Base-by-base conservation (phyloP, 2,113 vertebrate genomes). In the Ellobius talpinus region DNA sequence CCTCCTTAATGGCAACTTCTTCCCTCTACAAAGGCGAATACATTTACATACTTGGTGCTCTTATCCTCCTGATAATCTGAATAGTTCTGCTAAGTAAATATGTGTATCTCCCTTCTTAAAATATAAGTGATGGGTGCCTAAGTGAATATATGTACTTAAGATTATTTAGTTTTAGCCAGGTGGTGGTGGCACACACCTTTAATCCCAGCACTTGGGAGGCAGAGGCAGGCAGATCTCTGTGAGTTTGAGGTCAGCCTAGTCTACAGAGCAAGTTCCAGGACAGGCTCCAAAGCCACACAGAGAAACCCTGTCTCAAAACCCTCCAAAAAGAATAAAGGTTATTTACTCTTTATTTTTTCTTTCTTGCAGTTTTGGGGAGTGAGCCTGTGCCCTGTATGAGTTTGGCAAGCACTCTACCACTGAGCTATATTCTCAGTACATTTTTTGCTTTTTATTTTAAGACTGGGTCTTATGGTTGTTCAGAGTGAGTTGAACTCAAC, bases 1-100 rank as follows among this genome's bases (percentile, higher is more conserved):
- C 39, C 42, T 86, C 33, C 39, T 78, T 85, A 90, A 74, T 47
- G 36, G 31, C 11, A 84, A 26, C 36, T 1, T 84, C 11, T 81
- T 14, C 77, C 0, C 42, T 70, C 45, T 33, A 26, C 77, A 93
- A 68, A 95, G 17, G 42, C 76, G 73, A 96, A 88, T 2, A 58
- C 9, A 65, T 92, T 68, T 26, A 42, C 73, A 95, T 39, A 78
- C 39, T 87, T 84, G 21, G 39, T 73, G 19, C 92, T 90, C 81
- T 85, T 68, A 74, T 68, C 91, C 78, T n/a, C 52, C 24, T 84
- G 21, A 70, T 95, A 42, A 82, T 72, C 90, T 96, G 91, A 65
- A 84, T n/a, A 9, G 6, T 77, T 76, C 8, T 70, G 63, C 39
- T 79, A 86, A 39, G 79, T 39, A 82, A 39, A 77, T 47, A 50